A percentile compares a stretch with the other conserved stretches of the same genome.
These are phyloP conservation scores for Falco punctatus DNA, from an alignment of 2,113 vertebrate genomes.

Conservation along the genomic window DNA sequence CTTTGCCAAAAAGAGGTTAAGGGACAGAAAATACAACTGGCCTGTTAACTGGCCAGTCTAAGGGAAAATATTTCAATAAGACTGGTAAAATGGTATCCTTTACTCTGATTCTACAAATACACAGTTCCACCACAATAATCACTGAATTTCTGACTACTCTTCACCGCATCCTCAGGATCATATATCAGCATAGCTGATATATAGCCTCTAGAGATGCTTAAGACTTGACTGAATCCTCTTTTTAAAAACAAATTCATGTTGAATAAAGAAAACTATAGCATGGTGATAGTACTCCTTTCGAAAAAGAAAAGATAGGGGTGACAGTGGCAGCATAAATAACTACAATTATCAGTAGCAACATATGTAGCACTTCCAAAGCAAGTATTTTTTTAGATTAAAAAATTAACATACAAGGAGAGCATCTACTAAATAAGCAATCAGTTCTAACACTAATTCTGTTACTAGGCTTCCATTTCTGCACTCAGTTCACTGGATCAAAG, in stretches of 20 bases:
- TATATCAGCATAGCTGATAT: not conserved
- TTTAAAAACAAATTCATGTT: not conserved
- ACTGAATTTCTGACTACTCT: not conserved
- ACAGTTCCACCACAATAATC: not conserved
- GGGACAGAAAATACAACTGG: not conserved
- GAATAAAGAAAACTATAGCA: not conserved
- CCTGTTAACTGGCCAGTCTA: not conserved
- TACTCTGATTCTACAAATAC: not conserved
- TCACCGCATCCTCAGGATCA: not conserved
- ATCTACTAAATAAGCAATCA: not conserved
- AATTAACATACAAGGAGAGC: not conserved
- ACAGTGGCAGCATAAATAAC: not conserved
- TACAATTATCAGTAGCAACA: not conserved
- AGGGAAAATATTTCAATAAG: not conserved
- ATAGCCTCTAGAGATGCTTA: not conserved
- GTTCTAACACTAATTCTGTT: not conserved
- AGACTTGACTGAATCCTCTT: not conserved
- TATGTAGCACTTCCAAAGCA: not conserved
- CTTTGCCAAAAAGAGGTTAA: not conserved
- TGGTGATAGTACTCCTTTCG: not conserved
- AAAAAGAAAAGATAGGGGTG: not conserved
- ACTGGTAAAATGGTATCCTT: not conserved
- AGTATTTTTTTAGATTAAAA: not conserved
- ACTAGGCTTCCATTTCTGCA: not conserved
- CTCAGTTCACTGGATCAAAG: not conserved